Evolutionary conservation across 2,888 invertebrate species (phyloP).

Genomic region (Lissocephala sabroskyi): DNA sequence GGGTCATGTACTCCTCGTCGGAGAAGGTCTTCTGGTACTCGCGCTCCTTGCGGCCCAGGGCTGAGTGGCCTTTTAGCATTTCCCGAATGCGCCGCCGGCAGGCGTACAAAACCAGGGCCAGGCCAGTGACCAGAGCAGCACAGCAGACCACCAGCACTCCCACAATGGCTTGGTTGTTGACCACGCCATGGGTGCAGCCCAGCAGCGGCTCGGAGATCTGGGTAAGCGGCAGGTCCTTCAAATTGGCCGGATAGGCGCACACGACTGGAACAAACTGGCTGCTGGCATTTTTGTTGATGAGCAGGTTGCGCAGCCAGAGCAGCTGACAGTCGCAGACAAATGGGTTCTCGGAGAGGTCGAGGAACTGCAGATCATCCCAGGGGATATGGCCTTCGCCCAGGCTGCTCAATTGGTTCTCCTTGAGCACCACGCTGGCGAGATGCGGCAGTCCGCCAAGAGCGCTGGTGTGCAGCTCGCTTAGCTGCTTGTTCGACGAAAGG

Average conservation of each 20-base stretch:
- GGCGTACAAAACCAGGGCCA: slow-evolving; percentile 83
- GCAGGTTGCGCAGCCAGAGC: slow-evolving; percentile 84
- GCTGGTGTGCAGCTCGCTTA: slow-evolving; percentile 82
- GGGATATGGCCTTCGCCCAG: slow-evolving; percentile 86
- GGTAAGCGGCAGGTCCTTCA: slow-evolving; percentile 80
- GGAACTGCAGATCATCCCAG: slow-evolving; percentile 82
- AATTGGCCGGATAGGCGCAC: slow-evolving; percentile 81
- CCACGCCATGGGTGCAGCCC: slow-evolving; percentile 86
- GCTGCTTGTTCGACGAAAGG: slow-evolving; percentile 83
- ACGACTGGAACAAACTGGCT: slow-evolving; percentile 74
- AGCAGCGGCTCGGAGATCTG: slow-evolving; percentile 83
- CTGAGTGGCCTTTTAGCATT: slow-evolving; percentile 80
- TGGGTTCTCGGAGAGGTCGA: slow-evolving; percentile 88
- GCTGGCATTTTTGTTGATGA: slow-evolving; percentile 70
- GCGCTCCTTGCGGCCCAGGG: slow-evolving; percentile 81
- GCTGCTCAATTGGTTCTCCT: slow-evolving; percentile 84
- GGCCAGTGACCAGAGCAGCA: slow-evolving; percentile 80
- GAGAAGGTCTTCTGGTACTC: slow-evolving; percentile 93
- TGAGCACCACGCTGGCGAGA: slow-evolving; percentile 82
- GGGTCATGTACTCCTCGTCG: slow-evolving; percentile 83
- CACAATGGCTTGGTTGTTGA: slow-evolving; percentile 85
- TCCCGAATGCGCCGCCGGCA: slow-evolving; percentile 86
- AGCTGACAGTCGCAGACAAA: slow-evolving; percentile 86
- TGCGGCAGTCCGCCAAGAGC: slow-evolving; percentile 85
- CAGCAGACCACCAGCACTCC: slow-evolving; percentile 83